Evolutionary conservation across 2,797 vertebrate genomes (phyloP), one percentile per base, ranked within the genome.

Genomic region (Cuniculus paca): DNA sequence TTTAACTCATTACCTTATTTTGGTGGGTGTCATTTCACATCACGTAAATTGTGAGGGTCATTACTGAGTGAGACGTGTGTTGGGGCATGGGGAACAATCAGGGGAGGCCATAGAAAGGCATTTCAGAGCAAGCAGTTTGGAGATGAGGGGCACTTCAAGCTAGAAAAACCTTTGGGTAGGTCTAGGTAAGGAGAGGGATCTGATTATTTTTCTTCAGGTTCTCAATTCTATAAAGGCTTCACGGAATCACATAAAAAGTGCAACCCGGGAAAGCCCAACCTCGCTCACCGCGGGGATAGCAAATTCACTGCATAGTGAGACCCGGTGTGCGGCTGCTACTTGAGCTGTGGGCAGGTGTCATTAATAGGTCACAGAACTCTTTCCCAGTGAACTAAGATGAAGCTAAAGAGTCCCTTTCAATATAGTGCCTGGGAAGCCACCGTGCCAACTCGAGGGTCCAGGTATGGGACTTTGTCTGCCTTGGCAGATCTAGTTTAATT

Each of bases 61-160:
- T 48, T n/a, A 65, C 31, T 48, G 42, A 68, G 42, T 50, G 68
- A 86, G 19, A 13, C 70, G 5, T 28, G 3, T 88, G 24, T 6
- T 72, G 28, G 31, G 24, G 12, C 14, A 5, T 14, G 12, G 17
- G 14, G 34, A 7, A 52, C 16, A 87, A 80, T 70, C 34, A 77
- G 34, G 45, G n/a, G 4, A 78, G 45, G 81, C 28, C 22, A 34
- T 12, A 24, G 12, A 82, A 88, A 89, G 60, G n/a, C 7, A 74
- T 84, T 94, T 52, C 54, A 91, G 77, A 87, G 34, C 7, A 48
- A 89, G 77, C 39, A 19, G 9, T 65, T 92, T 96, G 78, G 65
- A 58, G 48, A 63, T 34, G 54, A 26, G 52, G 26, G 11, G 36
- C 6, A 68, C 39, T 68, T 78, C 63, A 94, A 78, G 19, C 34